Percentiles rank a stretch among this genome's conserved stretches.
Evolutionary conservation across 2,113 vertebrate genomes (phyloP).

Genomic region (Toxotes chatareus): DNA sequence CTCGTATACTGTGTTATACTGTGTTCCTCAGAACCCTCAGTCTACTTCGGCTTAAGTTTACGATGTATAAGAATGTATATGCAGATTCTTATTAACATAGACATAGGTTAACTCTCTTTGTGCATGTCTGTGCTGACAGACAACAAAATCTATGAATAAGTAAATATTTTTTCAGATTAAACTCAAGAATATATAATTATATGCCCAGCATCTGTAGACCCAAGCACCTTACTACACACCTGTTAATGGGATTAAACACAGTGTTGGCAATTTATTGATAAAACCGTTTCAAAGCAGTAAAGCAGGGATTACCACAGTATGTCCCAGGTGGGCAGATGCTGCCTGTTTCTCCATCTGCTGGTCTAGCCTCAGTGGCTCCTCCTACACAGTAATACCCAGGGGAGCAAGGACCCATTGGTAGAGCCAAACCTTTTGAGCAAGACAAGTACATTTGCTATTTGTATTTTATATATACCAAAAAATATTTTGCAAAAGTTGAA

Average conservation of each 20-base stretch:
- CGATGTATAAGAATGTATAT: neutral
- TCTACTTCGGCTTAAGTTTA: neutral
- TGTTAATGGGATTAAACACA: conserved; percentile 7
- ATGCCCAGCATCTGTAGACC: neutral
- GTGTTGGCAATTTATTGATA: conserved; percentile 21
- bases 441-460: conserved; percentile 12
- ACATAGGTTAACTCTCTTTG: neutral
- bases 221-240: neutral
- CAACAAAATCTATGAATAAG: neutral
- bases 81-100: neutral
- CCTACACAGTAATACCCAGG: conserved; percentile 89
- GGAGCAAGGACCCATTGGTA: conserved; percentile 87
- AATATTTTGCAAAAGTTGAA: neutral
- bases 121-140: neutral
- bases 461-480: neutral
- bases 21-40: neutral
- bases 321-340: conserved; percentile 89
- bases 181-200: neutral
- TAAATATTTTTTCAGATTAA: neutral
- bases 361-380: conserved; percentile 84
- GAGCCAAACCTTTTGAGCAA: conserved; percentile 85
- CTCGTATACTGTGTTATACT: neutral
- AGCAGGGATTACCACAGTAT: conserved; percentile 87
- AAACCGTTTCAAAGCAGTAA: conserved; percentile 17
- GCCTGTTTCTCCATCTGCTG: conserved; percentile 87